phyloP scores from a whole-genome alignment of 2,113 vertebrate genomes.

The Cebus imitator region DNA sequence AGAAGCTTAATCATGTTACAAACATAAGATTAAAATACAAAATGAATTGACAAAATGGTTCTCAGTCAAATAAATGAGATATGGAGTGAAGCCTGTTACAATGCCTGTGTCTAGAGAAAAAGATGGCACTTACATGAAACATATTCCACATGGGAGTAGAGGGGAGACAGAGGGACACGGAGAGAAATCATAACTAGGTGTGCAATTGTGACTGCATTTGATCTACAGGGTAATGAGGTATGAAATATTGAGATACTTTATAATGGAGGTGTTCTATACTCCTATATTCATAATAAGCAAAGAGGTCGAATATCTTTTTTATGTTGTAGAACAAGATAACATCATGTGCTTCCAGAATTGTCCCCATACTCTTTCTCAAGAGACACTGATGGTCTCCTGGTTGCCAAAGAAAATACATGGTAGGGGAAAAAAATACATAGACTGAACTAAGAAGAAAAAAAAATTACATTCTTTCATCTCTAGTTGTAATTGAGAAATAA shows the following conservation, averaged over 20 bases:
- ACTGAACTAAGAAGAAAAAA: neutral
- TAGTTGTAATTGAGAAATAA: neutral
- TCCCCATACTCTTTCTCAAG: neutral
- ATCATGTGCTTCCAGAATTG: neutral
- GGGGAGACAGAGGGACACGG: neutral
- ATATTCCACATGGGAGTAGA: neutral
- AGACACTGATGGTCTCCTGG: neutral
- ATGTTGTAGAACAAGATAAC: neutral
- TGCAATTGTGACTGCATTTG: neutral
- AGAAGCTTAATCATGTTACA: neutral
- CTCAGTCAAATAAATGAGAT: neutral
- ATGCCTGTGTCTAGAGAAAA: neutral
- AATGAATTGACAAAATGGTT: slow-evolving; percentile 17
- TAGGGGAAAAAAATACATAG: neutral
- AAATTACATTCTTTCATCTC: neutral
- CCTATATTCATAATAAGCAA: neutral
- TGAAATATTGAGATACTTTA: neutral
- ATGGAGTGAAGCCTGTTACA: neutral
- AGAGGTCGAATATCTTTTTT: neutral
- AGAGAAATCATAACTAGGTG: neutral
- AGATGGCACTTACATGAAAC: neutral
- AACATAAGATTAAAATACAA: slow-evolving; percentile 9
- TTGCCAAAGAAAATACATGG: neutral
- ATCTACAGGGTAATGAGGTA: neutral
- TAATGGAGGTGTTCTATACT: neutral